phyloP scores from a whole-genome alignment of 2,113 vertebrate species.

The Mobula birostris region DNA sequence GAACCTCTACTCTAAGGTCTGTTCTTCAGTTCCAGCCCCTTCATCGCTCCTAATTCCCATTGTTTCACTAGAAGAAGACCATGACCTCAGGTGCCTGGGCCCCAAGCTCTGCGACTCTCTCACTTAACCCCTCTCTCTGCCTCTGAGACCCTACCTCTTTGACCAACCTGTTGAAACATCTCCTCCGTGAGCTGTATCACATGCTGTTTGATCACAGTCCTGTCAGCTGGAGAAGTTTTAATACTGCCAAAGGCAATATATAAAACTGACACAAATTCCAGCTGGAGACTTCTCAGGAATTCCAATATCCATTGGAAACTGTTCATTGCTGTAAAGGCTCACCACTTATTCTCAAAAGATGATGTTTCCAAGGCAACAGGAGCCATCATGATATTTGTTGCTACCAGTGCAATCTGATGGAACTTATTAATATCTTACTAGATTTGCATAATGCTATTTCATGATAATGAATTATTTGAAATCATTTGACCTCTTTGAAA shows the following conservation, averaged over 20 bases:
- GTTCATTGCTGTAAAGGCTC: slow-evolving; percentile 16
- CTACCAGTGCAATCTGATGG: not conserved
- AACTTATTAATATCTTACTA: slow-evolving; percentile 6
- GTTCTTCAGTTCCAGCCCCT: not conserved
- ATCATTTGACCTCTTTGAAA: slow-evolving; percentile 16
- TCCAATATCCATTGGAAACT: not conserved
- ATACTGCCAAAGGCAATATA: not conserved
- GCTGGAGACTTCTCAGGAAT: not conserved
- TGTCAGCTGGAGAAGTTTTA: not conserved
- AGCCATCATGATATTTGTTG: not conserved
- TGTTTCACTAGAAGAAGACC: not conserved
- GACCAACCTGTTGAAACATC: not conserved
- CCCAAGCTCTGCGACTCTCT: not conserved
- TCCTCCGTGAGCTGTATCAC: not conserved
- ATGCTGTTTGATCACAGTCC: not conserved
- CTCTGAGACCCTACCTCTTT: not conserved
- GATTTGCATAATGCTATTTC: slow-evolving; percentile 30
- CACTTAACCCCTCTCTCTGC: not conserved
- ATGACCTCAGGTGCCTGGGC: not conserved
- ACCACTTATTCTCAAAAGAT: not conserved
- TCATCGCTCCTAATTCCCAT: not conserved
- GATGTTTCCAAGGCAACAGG: slow-evolving; percentile 31
- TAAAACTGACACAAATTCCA: not conserved
- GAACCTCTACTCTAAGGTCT: not conserved
- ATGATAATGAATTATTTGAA: slow-evolving; percentile 4